These are phyloP conservation scores for Graptemys geographica DNA, from an alignment of 2,797 vertebrate species.

Conservation along the genomic window DNA sequence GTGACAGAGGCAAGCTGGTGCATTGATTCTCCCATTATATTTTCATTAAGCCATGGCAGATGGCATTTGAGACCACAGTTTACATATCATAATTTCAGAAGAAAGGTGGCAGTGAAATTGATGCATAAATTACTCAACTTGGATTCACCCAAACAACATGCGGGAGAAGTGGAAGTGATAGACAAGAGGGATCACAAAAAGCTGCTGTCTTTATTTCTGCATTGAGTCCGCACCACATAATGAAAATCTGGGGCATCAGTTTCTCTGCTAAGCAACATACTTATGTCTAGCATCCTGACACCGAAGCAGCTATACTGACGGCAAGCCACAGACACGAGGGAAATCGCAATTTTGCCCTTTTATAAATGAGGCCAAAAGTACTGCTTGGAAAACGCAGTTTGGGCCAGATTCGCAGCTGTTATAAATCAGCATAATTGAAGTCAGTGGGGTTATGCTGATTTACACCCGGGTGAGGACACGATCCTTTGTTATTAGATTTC, in stretches of 20 bases:
- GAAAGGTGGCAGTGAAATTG: slow-evolving; percentile 43
- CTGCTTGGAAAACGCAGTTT: background rate
- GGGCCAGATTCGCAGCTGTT: background rate
- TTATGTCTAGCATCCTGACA: background rate
- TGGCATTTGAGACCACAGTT: slow-evolving; percentile 44
- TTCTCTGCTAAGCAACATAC: slow-evolving; percentile 16
- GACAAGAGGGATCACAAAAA: background rate
- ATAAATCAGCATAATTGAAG: slow-evolving; percentile 19
- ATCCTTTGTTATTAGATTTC: background rate
- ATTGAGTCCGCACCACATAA: slow-evolving; percentile 8
- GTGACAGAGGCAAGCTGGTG: slow-evolving; percentile 63
- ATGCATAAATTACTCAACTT: slow-evolving; percentile 52
- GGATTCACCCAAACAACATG: slow-evolving; percentile 14
- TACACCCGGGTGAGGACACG: background rate
- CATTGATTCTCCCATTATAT: slow-evolving; percentile 58
- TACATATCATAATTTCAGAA: slow-evolving; percentile 32
- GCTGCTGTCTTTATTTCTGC: background rate
- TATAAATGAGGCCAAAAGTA: slow-evolving; percentile 29
- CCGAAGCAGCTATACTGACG: slow-evolving; percentile 54
- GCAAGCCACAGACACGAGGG: background rate
- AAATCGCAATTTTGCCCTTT: slow-evolving; percentile 29
- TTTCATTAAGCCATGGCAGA: slow-evolving; percentile 66
- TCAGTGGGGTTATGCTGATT: background rate
- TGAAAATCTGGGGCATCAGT: background rate
- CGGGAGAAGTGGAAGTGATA: background rate